phyloP scores from a whole-genome alignment of 2,888 invertebrate genomes.

The Cabera pusaria region DNA sequence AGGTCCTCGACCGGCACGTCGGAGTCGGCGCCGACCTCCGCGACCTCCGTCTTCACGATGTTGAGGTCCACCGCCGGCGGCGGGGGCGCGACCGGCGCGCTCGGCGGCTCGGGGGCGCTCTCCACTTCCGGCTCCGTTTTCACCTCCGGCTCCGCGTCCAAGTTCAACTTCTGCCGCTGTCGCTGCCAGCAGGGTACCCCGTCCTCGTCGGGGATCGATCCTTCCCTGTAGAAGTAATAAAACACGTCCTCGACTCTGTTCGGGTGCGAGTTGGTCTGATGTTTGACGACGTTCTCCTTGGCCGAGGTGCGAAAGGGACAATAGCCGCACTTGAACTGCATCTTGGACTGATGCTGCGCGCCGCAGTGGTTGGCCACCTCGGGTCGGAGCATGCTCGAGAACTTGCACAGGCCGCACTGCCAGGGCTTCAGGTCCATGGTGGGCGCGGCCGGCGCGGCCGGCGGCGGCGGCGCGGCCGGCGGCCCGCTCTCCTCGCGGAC shows the following conservation, averaged over 20 bases:
- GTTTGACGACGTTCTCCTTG: conserved; percentile 82
- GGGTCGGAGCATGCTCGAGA: conserved; percentile 81
- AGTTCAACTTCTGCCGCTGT: conserved; percentile 48
- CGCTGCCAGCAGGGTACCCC: conserved; percentile 61
- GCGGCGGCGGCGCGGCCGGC: conserved; percentile 34
- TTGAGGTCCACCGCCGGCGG: conserved; percentile 48
- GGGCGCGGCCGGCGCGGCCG: conserved; percentile 45
- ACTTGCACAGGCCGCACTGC: conserved; percentile 88
- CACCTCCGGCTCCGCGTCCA: conserved; percentile 36
- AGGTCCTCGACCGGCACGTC: conserved; percentile 51
- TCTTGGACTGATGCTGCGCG: conserved; percentile 84
- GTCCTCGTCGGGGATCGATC: conserved; percentile 55
- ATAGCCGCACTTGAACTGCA: conserved; percentile 88
- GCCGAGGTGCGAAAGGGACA: conserved; percentile 84
- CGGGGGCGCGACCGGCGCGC: conserved; percentile 4
- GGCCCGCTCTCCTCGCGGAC: conserved; percentile 56
- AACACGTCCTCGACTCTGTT: conserved; percentile 60
- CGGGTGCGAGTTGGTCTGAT: conserved; percentile 84
- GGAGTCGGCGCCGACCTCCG: conserved; percentile 22
- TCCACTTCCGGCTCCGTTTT: conserved; percentile 47
- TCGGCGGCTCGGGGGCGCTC: conserved; percentile 5
- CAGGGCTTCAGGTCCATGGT: conserved; percentile 85
- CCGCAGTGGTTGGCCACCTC: conserved; percentile 85
- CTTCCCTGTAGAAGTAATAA: conserved; percentile 82
- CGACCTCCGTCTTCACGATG: conserved; percentile 60